Evolutionary conservation across 2,797 vertebrate genomes (phyloP).

Genomic region (Malurus splendens): DNA sequence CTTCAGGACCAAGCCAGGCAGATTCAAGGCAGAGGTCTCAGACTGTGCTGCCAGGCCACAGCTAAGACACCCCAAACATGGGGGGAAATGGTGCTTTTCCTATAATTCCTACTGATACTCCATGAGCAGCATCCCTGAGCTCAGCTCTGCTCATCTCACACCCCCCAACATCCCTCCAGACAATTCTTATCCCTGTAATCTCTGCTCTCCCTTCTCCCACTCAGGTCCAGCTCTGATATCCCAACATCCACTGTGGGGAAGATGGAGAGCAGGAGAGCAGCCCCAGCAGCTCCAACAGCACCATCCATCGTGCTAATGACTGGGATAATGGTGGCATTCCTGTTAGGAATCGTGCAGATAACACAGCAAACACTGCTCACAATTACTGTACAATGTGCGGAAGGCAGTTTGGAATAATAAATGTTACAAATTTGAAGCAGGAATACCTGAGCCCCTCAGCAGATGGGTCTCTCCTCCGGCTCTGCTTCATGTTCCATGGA

Average conservation of each 20-base stretch:
- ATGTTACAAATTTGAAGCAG: not conserved
- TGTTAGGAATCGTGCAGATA: constrained; percentile 39
- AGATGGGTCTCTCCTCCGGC: not conserved
- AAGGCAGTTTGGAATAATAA: constrained; percentile 49
- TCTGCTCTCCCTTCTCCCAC: not conserved
- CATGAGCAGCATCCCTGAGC: not conserved
- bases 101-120: not conserved
- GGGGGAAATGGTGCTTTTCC: not conserved
- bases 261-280: not conserved
- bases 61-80: not conserved
- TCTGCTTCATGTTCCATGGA: too few species aligned
- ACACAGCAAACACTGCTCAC: constrained; percentile 25
- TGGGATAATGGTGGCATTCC: constrained; percentile 40
- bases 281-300: constrained; percentile 8
- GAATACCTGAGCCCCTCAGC: not conserved
- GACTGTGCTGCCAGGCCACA: not conserved
- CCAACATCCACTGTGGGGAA: not conserved
- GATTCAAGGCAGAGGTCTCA: not conserved
- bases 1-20: not conserved
- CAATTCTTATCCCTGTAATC: not conserved
- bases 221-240: not conserved
- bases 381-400: constrained; percentile 13
- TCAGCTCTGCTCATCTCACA: not conserved
- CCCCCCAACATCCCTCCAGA: not conserved
- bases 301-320: constrained; percentile 48